Percentiles rank a stretch among this genome's conserved stretches.
Conservation (phyloP, 2,113 vertebrate species). For the Rhabdomys dilectus region DNA sequence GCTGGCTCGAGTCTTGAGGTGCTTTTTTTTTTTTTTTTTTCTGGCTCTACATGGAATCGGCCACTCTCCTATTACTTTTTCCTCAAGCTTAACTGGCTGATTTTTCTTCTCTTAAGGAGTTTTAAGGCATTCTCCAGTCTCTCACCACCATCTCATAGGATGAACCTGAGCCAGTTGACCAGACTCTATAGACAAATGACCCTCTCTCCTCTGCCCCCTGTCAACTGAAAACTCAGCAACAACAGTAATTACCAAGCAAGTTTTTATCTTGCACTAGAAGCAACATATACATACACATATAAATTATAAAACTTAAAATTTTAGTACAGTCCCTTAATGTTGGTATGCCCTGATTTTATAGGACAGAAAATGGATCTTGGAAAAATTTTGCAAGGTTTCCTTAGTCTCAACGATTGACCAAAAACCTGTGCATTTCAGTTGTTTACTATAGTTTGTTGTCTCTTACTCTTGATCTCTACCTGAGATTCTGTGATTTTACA, state of each 20-base stretch:
- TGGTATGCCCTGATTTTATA: neutral
- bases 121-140: neutral
- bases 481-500: constrained; percentile 19
- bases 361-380: neutral
- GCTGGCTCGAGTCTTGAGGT: neutral
- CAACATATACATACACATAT: neutral
- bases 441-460: neutral
- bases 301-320: neutral
- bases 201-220: neutral
- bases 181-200: neutral
- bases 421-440: constrained; percentile 44
- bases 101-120: neutral
- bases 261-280: neutral
- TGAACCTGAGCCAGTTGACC: neutral
- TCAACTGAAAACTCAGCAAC: neutral
- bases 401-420: neutral
- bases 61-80: neutral
- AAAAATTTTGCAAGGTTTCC: neutral
- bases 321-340: neutral
- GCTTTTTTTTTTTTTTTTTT: too few relatives aligned
- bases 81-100: neutral
- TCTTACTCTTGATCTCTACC: constrained; percentile 22
- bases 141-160: neutral
- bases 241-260: neutral
- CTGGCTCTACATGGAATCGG: neutral